Conservation (phyloP, 2,797 vertebrate species). For the Hybognathus amarus region DNA sequence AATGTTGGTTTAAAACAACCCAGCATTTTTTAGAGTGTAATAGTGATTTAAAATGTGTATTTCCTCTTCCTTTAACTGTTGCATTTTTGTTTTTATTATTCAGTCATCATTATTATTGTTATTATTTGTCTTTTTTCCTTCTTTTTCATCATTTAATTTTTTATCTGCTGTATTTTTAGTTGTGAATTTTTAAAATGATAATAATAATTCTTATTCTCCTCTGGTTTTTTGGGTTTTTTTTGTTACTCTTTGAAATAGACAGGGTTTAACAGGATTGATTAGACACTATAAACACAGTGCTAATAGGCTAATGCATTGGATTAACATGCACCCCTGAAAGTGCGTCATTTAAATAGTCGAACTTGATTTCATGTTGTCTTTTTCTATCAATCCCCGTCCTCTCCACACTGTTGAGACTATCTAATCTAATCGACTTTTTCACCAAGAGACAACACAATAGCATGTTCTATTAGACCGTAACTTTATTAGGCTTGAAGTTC, state of each 20-base stretch:
- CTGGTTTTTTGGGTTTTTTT: neutral
- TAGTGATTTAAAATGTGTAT: no score
- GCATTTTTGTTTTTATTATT: neutral
- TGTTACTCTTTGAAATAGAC: neutral
- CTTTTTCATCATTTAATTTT: neutral
- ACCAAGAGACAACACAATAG: slow-evolving; percentile 19
- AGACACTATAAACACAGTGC: neutral
- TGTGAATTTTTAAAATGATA: neutral
- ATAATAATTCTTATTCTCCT: neutral
- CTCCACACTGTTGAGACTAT: neutral
- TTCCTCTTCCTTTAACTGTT: neutral
- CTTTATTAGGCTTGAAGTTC: slow-evolving; percentile 34
- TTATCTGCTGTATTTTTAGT: neutral
- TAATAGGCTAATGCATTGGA: neutral
- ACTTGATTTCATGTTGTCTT: neutral
- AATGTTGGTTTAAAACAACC: no score
- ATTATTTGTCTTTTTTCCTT: neutral
- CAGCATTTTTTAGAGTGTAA: no score
- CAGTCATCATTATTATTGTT: neutral
- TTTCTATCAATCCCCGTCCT: neutral
- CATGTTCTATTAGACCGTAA: slow-evolving; percentile 4
- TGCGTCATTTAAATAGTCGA: neutral
- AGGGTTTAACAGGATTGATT: neutral
- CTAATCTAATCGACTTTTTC: slow-evolving; percentile 26
- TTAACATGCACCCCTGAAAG: neutral